Base-by-base conservation (phyloP, 1,140 invertebrate species). In the Drosophila cardini region DNA sequence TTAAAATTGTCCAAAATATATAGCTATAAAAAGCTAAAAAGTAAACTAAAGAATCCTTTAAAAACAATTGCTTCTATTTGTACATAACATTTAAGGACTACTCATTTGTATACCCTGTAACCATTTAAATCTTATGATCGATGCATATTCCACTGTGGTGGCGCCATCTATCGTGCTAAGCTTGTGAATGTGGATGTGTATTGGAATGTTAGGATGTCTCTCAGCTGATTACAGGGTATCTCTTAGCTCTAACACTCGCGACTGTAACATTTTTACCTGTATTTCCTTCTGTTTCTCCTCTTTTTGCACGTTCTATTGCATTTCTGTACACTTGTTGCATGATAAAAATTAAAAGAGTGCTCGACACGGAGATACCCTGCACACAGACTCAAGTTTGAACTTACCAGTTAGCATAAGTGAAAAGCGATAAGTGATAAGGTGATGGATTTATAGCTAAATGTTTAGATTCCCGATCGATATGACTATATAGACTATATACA, bases 251-350 rank as follows among this genome's bases (percentile, higher is more conserved):
- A 45, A 61, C 36, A 52, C 36, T 52, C 30, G 2, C 26, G 4
- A 34, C n/a, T 8, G 26, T 8, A n/a, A 1, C 32, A n/a, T 32
- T 50, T 30, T 50, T 18, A 26, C 9, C 3, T 5, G 15, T n/a
- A n/a, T 48, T 4, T 13, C 11, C 36, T 55, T 15, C 6, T 16
- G 10, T 15, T 18, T 13, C 11, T 36, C 13, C 36, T 9, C 15
- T 16, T 55, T 36, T 55, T 55, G 30, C 34, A 55, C 30, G 32
- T 18, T 50, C 11, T 50, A 50, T 53, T 21, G 45, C 18, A 13
- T 42, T n/a, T 42, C 13, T 42, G 16, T 7, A 6, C 30, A 48
- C 40, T 10, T 50, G 48, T 13, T 30, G 48, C 21, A 50, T 50
- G 48, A 50, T 50, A 11, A 30, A 21, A 48, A 48, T 5, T 26